A percentile compares a stretch with the other conserved stretches of the same genome.
Conservation (phyloP, 2,888 invertebrate species). For the Coenonympha glycerion region DNA sequence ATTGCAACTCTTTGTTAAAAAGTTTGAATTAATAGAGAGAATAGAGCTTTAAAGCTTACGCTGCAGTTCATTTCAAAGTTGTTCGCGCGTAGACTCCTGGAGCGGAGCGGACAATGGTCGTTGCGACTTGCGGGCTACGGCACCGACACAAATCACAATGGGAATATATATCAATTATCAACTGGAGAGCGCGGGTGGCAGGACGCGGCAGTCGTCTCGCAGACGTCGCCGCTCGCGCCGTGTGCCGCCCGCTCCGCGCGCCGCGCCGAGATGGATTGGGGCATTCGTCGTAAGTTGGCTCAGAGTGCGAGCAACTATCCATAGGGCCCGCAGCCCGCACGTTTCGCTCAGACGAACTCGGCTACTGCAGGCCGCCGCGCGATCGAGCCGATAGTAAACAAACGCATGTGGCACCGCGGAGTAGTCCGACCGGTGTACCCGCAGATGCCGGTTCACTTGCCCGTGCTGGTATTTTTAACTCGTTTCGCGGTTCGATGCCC, state of each 20-base stretch:
- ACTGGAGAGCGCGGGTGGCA: slow-evolving; percentile 54
- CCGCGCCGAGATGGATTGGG: slow-evolving; percentile 69
- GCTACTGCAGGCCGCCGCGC: slow-evolving; percentile 34
- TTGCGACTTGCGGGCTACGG: too few relatives aligned
- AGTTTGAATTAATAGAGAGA: not conserved
- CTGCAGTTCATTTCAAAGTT: slow-evolving; percentile 16
- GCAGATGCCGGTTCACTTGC: slow-evolving; percentile 68
- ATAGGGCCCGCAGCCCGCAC: slow-evolving; percentile 32
- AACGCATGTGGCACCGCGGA: slow-evolving; percentile 67
- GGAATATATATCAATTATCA: slow-evolving; percentile 47
- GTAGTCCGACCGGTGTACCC: slow-evolving; percentile 70
- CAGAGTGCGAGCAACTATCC: slow-evolving; percentile 36
- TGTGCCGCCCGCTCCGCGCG: slow-evolving; percentile 48
- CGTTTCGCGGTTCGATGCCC: slow-evolving; percentile 74
- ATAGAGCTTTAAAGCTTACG: not conserved
- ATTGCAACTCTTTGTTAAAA: too few relatives aligned
- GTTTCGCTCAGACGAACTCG: slow-evolving; percentile 25
- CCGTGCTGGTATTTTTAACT: slow-evolving; percentile 72
- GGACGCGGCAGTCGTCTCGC: slow-evolving; percentile 69
- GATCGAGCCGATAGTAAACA: slow-evolving; percentile 70
- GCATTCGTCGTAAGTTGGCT: slow-evolving; percentile 71
- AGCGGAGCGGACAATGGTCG: slow-evolving; percentile 49
- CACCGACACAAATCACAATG: too few relatives aligned
- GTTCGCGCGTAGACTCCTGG: slow-evolving; percentile 31
- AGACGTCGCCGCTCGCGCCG: slow-evolving; percentile 67